Evolutionary conservation across 2,888 invertebrate genomes (phyloP).

Genomic region (Ennomos quercinarius): DNA sequence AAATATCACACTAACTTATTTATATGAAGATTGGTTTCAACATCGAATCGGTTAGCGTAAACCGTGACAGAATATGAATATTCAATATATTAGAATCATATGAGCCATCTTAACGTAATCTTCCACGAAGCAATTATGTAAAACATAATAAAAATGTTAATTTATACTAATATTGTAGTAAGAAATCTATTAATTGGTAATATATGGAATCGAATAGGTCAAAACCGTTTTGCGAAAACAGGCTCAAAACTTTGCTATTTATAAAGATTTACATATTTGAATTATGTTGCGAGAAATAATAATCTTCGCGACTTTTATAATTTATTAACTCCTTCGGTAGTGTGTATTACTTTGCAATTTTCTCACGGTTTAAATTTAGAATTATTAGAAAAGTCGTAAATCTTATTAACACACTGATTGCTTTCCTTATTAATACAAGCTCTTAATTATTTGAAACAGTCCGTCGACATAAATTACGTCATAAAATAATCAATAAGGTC

Average conservation of each 20-base stretch:
- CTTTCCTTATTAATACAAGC: constrained; percentile 38
- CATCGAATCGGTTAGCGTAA: constrained; percentile 20
- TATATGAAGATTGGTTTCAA: constrained; percentile 19
- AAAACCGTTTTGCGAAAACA: constrained; percentile 40
- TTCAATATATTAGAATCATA: constrained; percentile 38
- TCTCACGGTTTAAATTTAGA: constrained; percentile 34
- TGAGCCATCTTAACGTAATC: constrained; percentile 31
- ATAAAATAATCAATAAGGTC: constrained; percentile 35
- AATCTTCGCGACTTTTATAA: constrained; percentile 5
- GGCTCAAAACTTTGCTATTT: constrained; percentile 17
- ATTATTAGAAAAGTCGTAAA: constrained; percentile 32
- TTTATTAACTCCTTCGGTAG: constrained; percentile 26
- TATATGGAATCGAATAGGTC: constrained; percentile 43
- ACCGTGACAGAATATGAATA: constrained; percentile 44
- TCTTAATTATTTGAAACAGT: constrained; percentile 33
- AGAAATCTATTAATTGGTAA: constrained; percentile 46
- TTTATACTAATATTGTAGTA: constrained; percentile 61
- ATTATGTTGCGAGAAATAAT: constrained; percentile 4
- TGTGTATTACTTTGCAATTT: constrained; percentile 14
- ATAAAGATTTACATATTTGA: constrained; percentile 14
- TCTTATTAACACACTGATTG: constrained; percentile 37
- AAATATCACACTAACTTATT: constrained; percentile 15
- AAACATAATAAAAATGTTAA: constrained; percentile 67
- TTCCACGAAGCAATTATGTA: constrained; percentile 52
- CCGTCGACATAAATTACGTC: constrained; percentile 28